Evolutionary conservation across 2,797 vertebrate species (phyloP).

Genomic region (Amblyopsis hoosieri): DNA sequence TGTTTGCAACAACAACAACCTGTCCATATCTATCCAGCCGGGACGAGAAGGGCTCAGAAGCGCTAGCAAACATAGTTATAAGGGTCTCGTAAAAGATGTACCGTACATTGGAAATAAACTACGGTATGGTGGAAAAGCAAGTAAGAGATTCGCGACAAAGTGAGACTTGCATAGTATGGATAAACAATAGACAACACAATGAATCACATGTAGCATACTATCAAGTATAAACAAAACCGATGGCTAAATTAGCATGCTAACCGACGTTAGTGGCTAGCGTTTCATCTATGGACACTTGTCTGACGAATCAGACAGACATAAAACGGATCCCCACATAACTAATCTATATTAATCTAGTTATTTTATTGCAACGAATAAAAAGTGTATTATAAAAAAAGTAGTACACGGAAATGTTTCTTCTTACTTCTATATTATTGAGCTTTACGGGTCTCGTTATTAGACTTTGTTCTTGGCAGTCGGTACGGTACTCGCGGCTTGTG

Average conservation of each 20-base stretch:
- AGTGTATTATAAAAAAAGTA: not conserved
- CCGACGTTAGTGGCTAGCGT: conserved; percentile 31
- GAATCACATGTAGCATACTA: conserved; percentile 46
- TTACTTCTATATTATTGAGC: too few species aligned
- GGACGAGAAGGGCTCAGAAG: conserved; percentile 59
- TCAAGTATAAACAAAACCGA: conserved; percentile 57
- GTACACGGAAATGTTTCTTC: too few species aligned
- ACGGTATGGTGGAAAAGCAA: too few species aligned
- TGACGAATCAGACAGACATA: conserved; percentile 44
- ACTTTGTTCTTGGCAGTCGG: conserved; percentile 54
- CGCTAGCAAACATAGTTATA: conserved; percentile 38
- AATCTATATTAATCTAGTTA: conserved; percentile 38
- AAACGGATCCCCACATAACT: conserved; percentile 56
- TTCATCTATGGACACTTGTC: conserved; percentile 62
- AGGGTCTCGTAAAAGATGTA: not conserved
- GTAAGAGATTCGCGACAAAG: too few species aligned
- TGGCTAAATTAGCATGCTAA: conserved; percentile 70
- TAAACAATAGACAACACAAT: conserved; percentile 71
- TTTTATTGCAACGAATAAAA: conserved; percentile 21
- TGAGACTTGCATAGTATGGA: conserved; percentile 43
- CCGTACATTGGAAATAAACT: not conserved
- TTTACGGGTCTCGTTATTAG: conserved; percentile 23
- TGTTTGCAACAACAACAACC: conserved; percentile 14
- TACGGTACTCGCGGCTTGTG: conserved; percentile 9
- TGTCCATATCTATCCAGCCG: conserved; percentile 62